A percentile compares a stretch with the other conserved stretches of the same genome.
Evolutionary conservation across 2,113 vertebrate genomes (phyloP).

Genomic region (Chiloscyllium plagiosum): DNA sequence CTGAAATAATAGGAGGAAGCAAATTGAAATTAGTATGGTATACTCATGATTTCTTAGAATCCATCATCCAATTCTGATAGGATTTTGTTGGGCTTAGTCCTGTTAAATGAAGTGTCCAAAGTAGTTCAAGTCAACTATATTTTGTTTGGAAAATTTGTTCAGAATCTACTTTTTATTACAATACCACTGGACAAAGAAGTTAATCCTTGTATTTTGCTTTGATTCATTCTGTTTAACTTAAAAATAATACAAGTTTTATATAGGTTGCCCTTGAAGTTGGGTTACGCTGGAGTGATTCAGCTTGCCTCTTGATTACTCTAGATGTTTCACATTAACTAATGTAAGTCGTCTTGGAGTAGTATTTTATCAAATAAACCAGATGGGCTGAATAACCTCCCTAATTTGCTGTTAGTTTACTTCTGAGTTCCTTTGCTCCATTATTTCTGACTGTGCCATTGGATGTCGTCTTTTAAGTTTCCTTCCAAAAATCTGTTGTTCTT

Average conservation of each 20-base stretch:
- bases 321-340: neutral
- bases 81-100: neutral
- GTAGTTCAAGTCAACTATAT: neutral
- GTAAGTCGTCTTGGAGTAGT: neutral
- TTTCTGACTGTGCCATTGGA: neutral
- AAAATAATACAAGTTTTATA: neutral
- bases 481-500: neutral
- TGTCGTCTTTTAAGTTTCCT: neutral
- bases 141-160: neutral
- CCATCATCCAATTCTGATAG: neutral
- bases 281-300: neutral
- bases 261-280: neutral
- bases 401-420: neutral
- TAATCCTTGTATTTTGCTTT: neutral
- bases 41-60: neutral
- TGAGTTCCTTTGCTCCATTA: neutral
- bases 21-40: neutral
- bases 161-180: neutral
- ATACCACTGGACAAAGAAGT: neutral
- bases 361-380: neutral
- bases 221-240: neutral
- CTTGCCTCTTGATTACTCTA: neutral
- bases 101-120: neutral
- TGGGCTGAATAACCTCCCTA: neutral
- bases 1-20: neutral